These are phyloP conservation scores for Cenopis cana DNA, from an alignment of 2,888 invertebrate genomes.

Conservation along the genomic window DNA sequence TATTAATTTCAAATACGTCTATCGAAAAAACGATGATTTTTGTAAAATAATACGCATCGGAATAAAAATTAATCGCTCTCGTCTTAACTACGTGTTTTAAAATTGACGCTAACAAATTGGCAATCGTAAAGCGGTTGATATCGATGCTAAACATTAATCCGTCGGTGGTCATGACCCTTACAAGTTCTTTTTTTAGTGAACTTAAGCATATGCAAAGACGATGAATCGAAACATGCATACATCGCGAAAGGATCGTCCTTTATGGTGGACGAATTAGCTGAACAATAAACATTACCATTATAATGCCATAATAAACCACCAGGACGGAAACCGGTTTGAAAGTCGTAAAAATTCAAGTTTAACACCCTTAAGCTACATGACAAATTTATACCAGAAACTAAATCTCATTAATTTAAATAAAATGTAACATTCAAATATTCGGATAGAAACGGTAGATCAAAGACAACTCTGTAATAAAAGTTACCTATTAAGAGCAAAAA, in stretches of 20 bases:
- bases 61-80: conserved; percentile 30
- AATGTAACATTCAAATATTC: conserved; percentile 39
- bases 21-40: conserved; percentile 11
- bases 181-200: conserved; percentile 59
- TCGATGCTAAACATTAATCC: conserved; percentile 45
- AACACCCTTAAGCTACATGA: conserved; percentile 46
- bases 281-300: conserved; percentile 68
- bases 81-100: conserved; percentile 32
- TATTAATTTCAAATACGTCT: background rate
- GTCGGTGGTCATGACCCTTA: conserved; percentile 46
- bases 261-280: conserved; percentile 59
- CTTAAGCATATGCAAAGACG: conserved; percentile 39
- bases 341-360: conserved; percentile 56
- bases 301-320: conserved; percentile 52
- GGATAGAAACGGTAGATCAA: conserved; percentile 55
- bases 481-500: conserved; percentile 72
- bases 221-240: conserved; percentile 48
- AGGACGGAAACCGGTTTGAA: conserved; percentile 56
- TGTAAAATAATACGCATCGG: conserved; percentile 24
- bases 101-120: conserved; percentile 41
- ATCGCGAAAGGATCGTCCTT: conserved; percentile 56
- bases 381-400: conserved; percentile 53
- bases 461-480: conserved; percentile 58
- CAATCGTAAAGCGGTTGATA: conserved; percentile 43
- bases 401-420: conserved; percentile 47